Evolutionary conservation across 2,797 vertebrate species (phyloP).

Genomic region (Danio jaintianensis): DNA sequence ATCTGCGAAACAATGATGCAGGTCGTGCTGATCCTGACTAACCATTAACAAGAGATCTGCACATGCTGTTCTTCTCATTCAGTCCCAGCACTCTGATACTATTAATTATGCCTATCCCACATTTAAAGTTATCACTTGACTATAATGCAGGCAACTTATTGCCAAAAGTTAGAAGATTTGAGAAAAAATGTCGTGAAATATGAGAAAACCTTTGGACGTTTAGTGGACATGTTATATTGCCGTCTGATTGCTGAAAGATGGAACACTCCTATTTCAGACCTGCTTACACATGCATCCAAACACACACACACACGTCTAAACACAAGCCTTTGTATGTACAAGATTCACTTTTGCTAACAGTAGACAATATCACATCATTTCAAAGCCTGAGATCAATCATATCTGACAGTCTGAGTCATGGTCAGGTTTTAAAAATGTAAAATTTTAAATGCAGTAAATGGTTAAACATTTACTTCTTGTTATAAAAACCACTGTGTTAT

Average conservation of each 20-base stretch:
- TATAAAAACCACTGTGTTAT: too few relatives aligned
- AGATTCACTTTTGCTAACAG: neutral
- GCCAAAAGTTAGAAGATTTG: neutral
- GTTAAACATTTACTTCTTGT: too few relatives aligned
- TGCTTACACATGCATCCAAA: constrained; percentile 10
- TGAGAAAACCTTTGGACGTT: neutral
- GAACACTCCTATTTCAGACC: constrained; percentile 1
- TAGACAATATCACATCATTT: neutral
- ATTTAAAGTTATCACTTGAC: neutral
- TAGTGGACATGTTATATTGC: neutral
- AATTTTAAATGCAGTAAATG: too few relatives aligned
- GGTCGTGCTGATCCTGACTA: constrained; percentile 9
- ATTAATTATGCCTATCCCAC: constrained; percentile 1
- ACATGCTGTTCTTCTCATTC: constrained; percentile 14
- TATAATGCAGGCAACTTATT: neutral
- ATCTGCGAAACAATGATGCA: constrained; percentile 1
- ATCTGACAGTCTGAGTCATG: too few relatives aligned
- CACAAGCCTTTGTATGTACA: too few relatives aligned
- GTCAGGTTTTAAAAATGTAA: too few relatives aligned
- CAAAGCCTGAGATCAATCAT: neutral
- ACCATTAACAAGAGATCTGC: constrained; percentile 25
- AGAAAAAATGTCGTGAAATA: too few relatives aligned
- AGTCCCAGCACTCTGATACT: neutral
- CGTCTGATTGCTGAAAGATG: neutral
- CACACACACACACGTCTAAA: constrained; percentile 8